Evolutionary conservation across 2,888 invertebrate species (phyloP).

Genomic region (Cerastis leucographa): DNA sequence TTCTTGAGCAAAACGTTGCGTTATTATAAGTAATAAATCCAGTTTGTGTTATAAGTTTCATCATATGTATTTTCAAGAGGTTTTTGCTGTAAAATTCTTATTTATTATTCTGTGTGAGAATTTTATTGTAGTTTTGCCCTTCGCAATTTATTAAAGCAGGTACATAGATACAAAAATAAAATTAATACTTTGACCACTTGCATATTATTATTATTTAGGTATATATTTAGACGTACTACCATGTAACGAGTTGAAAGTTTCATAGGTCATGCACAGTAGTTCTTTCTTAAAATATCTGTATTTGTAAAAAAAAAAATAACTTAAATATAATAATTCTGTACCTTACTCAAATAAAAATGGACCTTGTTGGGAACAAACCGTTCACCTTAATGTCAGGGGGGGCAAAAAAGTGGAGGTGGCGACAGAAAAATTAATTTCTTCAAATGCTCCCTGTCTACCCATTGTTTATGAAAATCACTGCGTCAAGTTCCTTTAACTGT

Average conservation of each 20-base stretch:
- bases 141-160: neutral
- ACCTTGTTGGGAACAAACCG: conserved; percentile 23
- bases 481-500: conserved; percentile 35
- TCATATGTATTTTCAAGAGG: conserved; percentile 37
- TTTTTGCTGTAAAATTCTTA: conserved; percentile 15
- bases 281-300: too few species aligned
- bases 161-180: neutral
- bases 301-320: too few species aligned
- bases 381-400: conserved; percentile 34
- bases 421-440: conserved; percentile 57
- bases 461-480: conserved; percentile 56
- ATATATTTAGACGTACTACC: too few species aligned
- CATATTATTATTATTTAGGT: too few species aligned
- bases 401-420: conserved; percentile 24
- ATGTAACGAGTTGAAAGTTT: too few species aligned
- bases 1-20: conserved; percentile 18
- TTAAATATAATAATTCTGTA: neutral
- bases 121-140: conserved; percentile 16
- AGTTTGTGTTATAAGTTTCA: conserved; percentile 33
- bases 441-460: conserved; percentile 43
- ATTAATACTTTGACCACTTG: neutral
- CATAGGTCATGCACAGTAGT: too few species aligned
- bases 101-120: conserved; percentile 26
- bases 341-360: conserved; percentile 15
- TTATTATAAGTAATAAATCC: conserved; percentile 37